These are phyloP conservation scores for Eriocheir sinensis DNA, from an alignment of 1,140 invertebrate genomes.

Conservation along the genomic window DNA sequence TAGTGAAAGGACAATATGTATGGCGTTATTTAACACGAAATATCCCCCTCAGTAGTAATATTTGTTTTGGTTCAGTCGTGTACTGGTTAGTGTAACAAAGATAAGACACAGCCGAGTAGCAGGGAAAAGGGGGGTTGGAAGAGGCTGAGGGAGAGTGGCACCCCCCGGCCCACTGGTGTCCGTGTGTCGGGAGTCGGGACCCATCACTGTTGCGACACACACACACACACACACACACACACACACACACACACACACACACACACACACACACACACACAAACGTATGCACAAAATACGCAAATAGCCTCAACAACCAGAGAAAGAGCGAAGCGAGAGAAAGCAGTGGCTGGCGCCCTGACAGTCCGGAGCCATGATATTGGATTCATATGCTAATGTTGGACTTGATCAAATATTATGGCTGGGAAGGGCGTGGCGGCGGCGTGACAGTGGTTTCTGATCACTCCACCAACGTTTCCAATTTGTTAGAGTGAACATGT, in stretches of 20 bases:
- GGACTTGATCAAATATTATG: constrained; percentile 33
- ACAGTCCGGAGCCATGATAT: background rate
- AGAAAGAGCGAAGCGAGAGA: too few species aligned
- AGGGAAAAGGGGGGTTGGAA: too few species aligned
- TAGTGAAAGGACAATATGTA: too few species aligned
- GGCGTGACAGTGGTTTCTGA: constrained; percentile 10
- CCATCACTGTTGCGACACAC: background rate
- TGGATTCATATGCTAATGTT: background rate
- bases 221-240: constrained; percentile 47
- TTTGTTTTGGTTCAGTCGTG: background rate
- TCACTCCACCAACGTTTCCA: background rate
- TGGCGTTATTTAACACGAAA: too few species aligned
- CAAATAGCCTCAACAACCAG: background rate
- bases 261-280: constrained; percentile 10
- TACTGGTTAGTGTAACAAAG: background rate
- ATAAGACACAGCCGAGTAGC: background rate
- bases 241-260: constrained; percentile 41
- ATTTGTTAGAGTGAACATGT: background rate
- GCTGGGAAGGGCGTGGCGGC: background rate
- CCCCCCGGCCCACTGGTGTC: too few species aligned
- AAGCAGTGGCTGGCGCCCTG: too few species aligned
- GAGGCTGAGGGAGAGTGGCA: background rate
- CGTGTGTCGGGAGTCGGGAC: background rate
- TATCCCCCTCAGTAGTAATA: background rate
- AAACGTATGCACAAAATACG: background rate